Evolutionary conservation across 2,888 invertebrate genomes (phyloP).

Genomic region (Brachyptera risi): DNA sequence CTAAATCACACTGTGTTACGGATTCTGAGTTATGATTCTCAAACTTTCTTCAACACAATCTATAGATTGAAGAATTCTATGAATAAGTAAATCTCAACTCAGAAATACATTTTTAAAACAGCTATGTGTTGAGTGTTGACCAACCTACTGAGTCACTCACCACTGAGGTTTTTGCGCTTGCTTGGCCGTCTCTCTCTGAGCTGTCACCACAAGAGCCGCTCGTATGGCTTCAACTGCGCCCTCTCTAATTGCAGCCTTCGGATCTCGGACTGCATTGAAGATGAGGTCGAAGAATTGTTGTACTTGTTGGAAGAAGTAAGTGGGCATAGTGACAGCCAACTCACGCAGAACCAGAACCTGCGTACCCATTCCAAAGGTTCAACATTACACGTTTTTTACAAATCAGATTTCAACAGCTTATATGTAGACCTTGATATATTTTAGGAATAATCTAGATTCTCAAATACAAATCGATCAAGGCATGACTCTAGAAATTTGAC

Average conservation of each 20-base stretch:
- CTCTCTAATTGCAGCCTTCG: constrained; percentile 86
- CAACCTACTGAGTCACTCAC: constrained; percentile 51
- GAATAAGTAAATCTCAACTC: neutral
- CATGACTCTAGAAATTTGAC: no score
- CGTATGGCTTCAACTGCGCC: constrained; percentile 92
- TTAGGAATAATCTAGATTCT: no score
- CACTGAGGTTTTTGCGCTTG: constrained; percentile 85
- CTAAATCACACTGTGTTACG: no score
- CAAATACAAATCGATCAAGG: no score
- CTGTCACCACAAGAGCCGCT: constrained; percentile 90
- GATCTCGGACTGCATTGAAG: constrained; percentile 85
- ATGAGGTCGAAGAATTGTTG: constrained; percentile 92
- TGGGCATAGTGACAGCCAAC: constrained; percentile 91
- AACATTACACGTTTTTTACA: no score
- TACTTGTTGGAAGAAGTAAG: constrained; percentile 94
- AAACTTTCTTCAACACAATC: no score
- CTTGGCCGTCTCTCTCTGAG: constrained; percentile 93
- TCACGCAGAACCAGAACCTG: constrained; percentile 81
- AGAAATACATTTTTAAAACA: no score
- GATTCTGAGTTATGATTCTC: no score
- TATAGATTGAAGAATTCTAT: neutral
- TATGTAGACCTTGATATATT: no score
- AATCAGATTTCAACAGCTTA: no score
- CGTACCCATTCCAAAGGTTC: no score
- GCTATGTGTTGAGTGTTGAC: no score